A percentile compares a stretch with the other conserved stretches of the same genome.
These are phyloP conservation scores for Cosmorhoe ocellata DNA, from an alignment of 2,888 invertebrate genomes.

Conservation along the genomic window DNA sequence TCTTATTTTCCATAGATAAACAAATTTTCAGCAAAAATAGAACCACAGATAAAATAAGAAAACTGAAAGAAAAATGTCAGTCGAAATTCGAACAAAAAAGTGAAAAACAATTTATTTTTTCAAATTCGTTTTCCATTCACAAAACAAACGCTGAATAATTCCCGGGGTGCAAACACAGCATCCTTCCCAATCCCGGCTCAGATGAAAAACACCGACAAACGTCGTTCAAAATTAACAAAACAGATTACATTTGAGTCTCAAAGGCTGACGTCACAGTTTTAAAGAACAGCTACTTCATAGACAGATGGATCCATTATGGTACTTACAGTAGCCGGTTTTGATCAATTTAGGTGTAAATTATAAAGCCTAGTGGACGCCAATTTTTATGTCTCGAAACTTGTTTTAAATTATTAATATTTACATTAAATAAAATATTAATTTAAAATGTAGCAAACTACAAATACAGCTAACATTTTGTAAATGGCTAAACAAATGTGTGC, in stretches of 20 bases:
- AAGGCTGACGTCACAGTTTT: slow-evolving; percentile 39
- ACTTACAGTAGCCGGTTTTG: no score
- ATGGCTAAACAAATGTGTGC: no score
- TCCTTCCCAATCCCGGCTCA: slow-evolving; percentile 50
- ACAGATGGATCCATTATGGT: no score
- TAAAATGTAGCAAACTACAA: no score
- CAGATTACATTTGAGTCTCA: slow-evolving; percentile 72
- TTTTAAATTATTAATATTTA: no score
- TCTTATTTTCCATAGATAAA: no score
- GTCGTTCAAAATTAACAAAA: slow-evolving; percentile 76
- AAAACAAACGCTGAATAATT: slow-evolving; percentile 52
- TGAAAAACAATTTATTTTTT: slow-evolving; percentile 15
- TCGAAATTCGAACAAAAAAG: not conserved
- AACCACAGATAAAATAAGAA: no score
- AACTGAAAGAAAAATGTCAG: not conserved
- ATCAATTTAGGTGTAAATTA: no score
- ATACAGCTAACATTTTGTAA: no score
- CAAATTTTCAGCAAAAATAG: not conserved
- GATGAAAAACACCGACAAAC: slow-evolving; percentile 62
- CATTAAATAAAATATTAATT: no score
- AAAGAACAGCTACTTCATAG: slow-evolving; percentile 8
- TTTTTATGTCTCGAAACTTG: no score
- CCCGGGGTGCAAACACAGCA: slow-evolving; percentile 44
- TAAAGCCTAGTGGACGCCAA: no score
- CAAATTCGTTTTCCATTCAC: slow-evolving; percentile 20